Conservation (phyloP, 2,888 invertebrate species). For the Cheilosia vernalis region DNA sequence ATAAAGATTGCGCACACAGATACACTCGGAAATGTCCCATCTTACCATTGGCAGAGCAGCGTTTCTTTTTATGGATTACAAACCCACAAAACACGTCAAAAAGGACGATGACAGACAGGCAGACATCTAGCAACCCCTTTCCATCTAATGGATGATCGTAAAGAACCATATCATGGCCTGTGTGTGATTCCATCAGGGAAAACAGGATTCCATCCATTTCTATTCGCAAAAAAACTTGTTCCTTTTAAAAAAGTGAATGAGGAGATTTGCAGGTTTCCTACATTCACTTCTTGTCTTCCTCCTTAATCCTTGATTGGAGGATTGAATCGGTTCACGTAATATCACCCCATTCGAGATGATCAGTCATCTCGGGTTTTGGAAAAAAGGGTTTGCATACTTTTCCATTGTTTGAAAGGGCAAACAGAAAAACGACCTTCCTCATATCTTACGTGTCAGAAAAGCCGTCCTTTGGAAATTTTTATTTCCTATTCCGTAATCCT, state of each 20-base stretch:
- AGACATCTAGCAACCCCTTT: slow-evolving; percentile 52
- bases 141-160: slow-evolving; percentile 49
- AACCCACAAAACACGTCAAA: slow-evolving; percentile 68
- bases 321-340: slow-evolving; percentile 68
- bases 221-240: slow-evolving; percentile 65
- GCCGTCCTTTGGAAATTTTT: slow-evolving; percentile 50
- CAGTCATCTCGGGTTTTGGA: slow-evolving; percentile 26
- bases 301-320: slow-evolving; percentile 66
- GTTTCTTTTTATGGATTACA: slow-evolving; percentile 58
- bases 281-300: neutral
- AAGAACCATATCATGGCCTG: neutral
- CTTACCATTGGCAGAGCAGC: slow-evolving; percentile 24
- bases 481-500: slow-evolving; percentile 72
- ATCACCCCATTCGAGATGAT: slow-evolving; percentile 66
- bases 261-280: slow-evolving; percentile 57
- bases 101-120: slow-evolving; percentile 55
- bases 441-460: slow-evolving; percentile 63
- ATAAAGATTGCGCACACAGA: slow-evolving; percentile 52
- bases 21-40: slow-evolving; percentile 21
- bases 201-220: slow-evolving; percentile 62
- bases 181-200: slow-evolving; percentile 53
- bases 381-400: slow-evolving; percentile 59
- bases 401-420: slow-evolving; percentile 22
- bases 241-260: slow-evolving; percentile 4
- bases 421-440: slow-evolving; percentile 1